These are phyloP conservation scores for Drosophila obscura DNA, from an alignment of 1,140 invertebrate genomes.

Conservation along the genomic window DNA sequence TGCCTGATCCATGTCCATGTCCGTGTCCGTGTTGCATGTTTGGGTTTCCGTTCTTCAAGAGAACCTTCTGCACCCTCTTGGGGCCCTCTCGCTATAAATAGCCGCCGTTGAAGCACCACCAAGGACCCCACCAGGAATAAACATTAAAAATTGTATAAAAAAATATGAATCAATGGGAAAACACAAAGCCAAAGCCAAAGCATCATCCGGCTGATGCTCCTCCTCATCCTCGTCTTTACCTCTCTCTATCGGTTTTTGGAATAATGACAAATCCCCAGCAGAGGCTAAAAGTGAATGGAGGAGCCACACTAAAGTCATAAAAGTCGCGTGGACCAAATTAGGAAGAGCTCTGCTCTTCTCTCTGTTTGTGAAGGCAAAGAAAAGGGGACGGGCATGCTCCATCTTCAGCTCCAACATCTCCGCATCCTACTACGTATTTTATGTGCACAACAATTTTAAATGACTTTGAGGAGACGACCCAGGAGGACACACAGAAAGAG, in stretches of 20 bases:
- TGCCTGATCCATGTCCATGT: neutral
- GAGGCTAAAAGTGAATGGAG: slow-evolving; percentile 67
- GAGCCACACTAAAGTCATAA: slow-evolving; percentile 77
- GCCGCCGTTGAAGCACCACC: slow-evolving; percentile 15
- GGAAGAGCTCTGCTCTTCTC: slow-evolving; percentile 47
- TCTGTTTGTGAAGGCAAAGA: slow-evolving; percentile 33
- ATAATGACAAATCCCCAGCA: slow-evolving; percentile 63
- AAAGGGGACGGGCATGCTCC: slow-evolving; percentile 20
- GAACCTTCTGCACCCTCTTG: slow-evolving; percentile 1
- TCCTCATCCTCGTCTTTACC: neutral
- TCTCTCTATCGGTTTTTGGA: neutral
- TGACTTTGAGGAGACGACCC: slow-evolving; percentile 78
- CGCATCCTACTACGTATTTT: slow-evolving; percentile 37
- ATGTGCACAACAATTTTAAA: slow-evolving; percentile 81
- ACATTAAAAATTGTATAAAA: slow-evolving; percentile 62
- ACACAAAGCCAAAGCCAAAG: slow-evolving; percentile 46
- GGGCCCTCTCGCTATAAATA: slow-evolving; percentile 26
- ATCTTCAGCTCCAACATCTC: neutral
- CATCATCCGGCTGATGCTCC: neutral
- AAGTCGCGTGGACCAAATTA: slow-evolving; percentile 82
- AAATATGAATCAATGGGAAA: slow-evolving; percentile 72
- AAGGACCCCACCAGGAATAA: slow-evolving; percentile 7
- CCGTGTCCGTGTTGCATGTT: slow-evolving; percentile 1
- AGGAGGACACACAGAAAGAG: slow-evolving; percentile 32
- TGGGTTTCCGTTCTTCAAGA: neutral